Evolutionary conservation across 2,888 invertebrate species (phyloP), one percentile per base, ranked within the genome.

Genomic region (Syrphus vitripennis): DNA sequence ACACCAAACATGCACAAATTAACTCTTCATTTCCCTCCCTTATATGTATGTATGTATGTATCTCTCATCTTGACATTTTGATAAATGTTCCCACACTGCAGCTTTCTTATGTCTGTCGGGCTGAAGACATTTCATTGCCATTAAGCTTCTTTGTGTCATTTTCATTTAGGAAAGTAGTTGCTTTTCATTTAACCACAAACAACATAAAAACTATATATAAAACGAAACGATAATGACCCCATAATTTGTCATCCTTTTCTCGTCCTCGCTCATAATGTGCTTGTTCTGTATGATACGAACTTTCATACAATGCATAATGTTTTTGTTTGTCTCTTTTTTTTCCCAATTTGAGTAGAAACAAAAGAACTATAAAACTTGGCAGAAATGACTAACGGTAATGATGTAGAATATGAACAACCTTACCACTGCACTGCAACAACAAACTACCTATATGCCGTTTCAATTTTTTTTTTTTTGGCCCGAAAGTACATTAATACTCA

Each of bases 151-250:
- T 74, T 63, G 69, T 86, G 76, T 83, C n/a, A n/a, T 48, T 42
- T 31, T 61, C 21, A 19, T 29, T 40, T 16, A 31, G 5, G 42
- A 69, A 65, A 72, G 72, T 29, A 24, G 59, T 19, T 59, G 59
- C 48, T 72, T 78, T 78, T 50, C 61, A 69, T 61, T 67, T 55
- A 37, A 70, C n/a, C 16, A 31, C 26, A 70, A 75, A 63, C 55
- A 79, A 45, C 63, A 53, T 67, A 55, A 45, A 79, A 29, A 72
- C 5, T 5, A 34, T 40, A 14, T 1, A 21, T 12, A 53, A 21
- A 76, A 29, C 65, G 50, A 59, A 75, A 80, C 69, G 76, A 76
- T 84, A 81, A 84, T 81, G 81, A 80, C 75, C 71, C 71, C 50
- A 76, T 76, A 67, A 76, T 76, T 75, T 80, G 70, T 80, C 79